Evolutionary conservation across 2,113 vertebrate species (phyloP).

Genomic region (Sebastes schlegelii): DNA sequence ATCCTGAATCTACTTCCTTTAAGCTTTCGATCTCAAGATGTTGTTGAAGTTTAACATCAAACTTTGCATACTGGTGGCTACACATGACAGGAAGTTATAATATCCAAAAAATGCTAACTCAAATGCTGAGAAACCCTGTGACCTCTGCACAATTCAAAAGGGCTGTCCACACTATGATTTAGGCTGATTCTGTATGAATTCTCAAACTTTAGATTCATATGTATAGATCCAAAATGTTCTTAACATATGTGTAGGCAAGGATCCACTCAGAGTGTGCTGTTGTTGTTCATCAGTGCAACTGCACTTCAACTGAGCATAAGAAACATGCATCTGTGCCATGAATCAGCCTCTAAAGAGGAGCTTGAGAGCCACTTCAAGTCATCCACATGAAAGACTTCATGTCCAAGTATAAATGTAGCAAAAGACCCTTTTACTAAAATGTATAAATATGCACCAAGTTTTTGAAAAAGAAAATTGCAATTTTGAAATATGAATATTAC

Average conservation of each 20-base stretch:
- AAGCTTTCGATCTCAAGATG: neutral
- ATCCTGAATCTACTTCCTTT: neutral
- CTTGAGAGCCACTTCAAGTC: constrained; percentile 8
- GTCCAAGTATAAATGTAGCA: neutral
- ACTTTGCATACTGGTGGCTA: neutral
- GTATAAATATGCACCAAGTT: neutral
- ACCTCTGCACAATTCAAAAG: neutral
- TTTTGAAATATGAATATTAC: neutral
- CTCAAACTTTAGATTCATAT: neutral
- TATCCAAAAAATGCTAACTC: neutral
- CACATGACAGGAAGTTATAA: neutral
- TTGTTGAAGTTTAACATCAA: neutral
- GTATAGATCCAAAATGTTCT: neutral
- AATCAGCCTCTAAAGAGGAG: neutral
- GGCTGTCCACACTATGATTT: neutral
- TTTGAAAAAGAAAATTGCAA: neutral
- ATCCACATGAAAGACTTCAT: constrained; percentile 2
- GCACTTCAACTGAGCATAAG: neutral
- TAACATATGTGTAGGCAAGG: neutral
- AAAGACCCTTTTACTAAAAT: neutral
- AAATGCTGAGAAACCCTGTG: neutral
- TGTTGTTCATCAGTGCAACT: neutral
- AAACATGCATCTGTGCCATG: constrained; percentile 2
- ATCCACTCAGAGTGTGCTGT: neutral
- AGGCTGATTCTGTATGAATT: neutral